Evolutionary conservation across 2,113 vertebrate genomes (phyloP), one percentile per base, ranked within the genome.

Genomic region (Aptenodytes forsteri): DNA sequence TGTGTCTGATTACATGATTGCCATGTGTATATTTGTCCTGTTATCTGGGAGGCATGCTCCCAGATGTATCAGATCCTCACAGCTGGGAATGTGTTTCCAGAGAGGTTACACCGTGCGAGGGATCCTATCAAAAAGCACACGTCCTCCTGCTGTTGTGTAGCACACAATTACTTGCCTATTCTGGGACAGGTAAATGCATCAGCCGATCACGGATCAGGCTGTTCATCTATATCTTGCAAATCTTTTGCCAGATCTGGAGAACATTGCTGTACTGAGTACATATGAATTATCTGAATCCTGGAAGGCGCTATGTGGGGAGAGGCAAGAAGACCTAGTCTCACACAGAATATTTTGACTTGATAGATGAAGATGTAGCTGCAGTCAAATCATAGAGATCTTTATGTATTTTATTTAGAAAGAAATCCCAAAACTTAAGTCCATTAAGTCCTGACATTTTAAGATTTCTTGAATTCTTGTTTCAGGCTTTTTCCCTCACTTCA

Each of bases 131-230:
- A 66, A 78, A 87, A 47, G 0, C 12, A 44, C 11, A 26, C 0
- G 0, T 64, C 9, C 3, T 70, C 10, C 36, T 81, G 13, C 13
- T 76, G 22, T 29, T n/a, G 10, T n/a, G 13, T 27, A 75, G 26
- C 9, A 38, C 27, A 80, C 14, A 26, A 27, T 50, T 50, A 71
- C 65, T 70, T 79, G 10, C 8, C 10, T 79, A 10, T 58, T 67
- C 25, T 32, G 19, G 19, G 17, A 64, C 9, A 25, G 19, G 10
- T 2, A 80, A 85, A 76, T n/a, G 3, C 11, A 61, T 80, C 73
- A 59, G 4, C 5, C 8, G 2, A 21, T 46, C 1, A 0, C 3
- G 2, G 23, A 55, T 76, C 12, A 50, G n/a, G 5, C 7, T 59
- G 29, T 38, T 88, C 7, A 49, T 27, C 4, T 52, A 11, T 32